Percentiles rank a stretch among this genome's conserved stretches.
These are phyloP conservation scores for Microplitis mediator DNA, from an alignment of 1,140 invertebrate species.

Conservation along the genomic window DNA sequence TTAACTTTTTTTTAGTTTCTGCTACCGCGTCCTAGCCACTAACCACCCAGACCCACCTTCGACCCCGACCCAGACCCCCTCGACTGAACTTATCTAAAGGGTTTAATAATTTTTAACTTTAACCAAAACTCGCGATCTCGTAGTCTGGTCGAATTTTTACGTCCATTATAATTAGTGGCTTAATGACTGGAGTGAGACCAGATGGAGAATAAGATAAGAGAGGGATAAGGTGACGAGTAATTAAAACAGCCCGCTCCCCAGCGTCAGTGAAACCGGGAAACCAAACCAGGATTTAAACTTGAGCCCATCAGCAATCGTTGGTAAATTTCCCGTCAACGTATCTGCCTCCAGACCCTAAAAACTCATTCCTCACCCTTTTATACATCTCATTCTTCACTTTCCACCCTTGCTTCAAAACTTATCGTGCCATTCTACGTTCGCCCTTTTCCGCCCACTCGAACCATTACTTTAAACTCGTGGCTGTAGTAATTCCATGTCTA, in stretches of 20 bases:
- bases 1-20: neutral
- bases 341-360: constrained; percentile 12
- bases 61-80: no score
- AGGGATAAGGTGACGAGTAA: constrained; percentile 53
- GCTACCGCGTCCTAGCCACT: neutral
- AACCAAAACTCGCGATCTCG: neutral
- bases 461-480: no score
- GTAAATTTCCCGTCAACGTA: neutral
- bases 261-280: constrained; percentile 18
- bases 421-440: neutral
- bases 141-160: neutral
- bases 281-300: constrained; percentile 20
- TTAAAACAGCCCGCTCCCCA: constrained; percentile 53
- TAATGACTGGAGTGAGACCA: constrained; percentile 48
- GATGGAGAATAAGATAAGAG: neutral
- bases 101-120: neutral
- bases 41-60: neutral
- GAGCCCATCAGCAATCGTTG: neutral
- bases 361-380: constrained; percentile 31
- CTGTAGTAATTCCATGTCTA: no score
- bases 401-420: constrained; percentile 17
- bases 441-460: neutral
- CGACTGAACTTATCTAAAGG: no score
- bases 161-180: constrained; percentile 61
- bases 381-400: constrained; percentile 26